phyloP scores from a whole-genome alignment of 1,140 invertebrate species.

The Drosophila ambigua region DNA sequence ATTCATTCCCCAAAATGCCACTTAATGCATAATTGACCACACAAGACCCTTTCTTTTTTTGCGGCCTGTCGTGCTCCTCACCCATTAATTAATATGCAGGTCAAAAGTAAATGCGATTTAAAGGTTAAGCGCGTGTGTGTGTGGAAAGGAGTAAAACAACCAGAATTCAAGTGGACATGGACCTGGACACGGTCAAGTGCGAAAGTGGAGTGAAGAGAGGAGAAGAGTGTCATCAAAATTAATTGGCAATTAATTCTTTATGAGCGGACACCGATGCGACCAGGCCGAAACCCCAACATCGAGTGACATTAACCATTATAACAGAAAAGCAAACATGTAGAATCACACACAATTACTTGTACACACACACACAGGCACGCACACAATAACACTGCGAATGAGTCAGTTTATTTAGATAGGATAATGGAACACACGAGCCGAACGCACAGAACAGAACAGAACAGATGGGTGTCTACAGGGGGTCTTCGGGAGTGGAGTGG shows the following conservation, averaged over 20 bases:
- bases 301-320: conserved; percentile 13
- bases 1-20: conserved; percentile 54
- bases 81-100: conserved; percentile 65
- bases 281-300: conserved; percentile 6
- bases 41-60: conserved; percentile 46
- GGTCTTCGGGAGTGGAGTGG: conserved; percentile 1
- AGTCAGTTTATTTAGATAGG: conserved; percentile 58
- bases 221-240: conserved; percentile 57
- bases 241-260: conserved; percentile 75
- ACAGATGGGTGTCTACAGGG: conserved; percentile 10
- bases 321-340: conserved; percentile 17
- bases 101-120: conserved; percentile 57
- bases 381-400: conserved; percentile 11
- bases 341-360: conserved; percentile 10
- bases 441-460: conserved; percentile 45
- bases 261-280: conserved; percentile 37
- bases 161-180: conserved; percentile 41
- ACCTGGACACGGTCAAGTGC: conserved; percentile 43
- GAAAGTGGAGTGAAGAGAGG: conserved; percentile 14
- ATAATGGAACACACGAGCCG: conserved; percentile 56
- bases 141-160: conserved; percentile 16
- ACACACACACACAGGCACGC: conserved; percentile 12
- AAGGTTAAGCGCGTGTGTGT: conserved; percentile 37
- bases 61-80: conserved; percentile 36
- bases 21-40: conserved; percentile 66